Conservation (phyloP, 2,888 invertebrate species). For the Villa cingulata region DNA sequence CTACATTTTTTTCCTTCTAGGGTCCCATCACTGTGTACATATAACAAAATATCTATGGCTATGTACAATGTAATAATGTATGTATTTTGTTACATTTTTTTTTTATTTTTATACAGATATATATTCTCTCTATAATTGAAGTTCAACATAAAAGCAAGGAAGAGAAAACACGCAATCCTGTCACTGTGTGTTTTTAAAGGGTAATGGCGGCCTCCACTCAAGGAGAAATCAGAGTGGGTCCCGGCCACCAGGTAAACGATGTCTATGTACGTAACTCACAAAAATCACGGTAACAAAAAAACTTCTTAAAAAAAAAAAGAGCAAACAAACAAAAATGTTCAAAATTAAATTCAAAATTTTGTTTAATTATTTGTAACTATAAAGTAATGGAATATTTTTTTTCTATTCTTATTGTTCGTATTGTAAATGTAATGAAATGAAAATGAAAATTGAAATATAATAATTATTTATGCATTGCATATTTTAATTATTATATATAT, state of each 20-base stretch:
- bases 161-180: neutral
- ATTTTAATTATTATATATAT: slow-evolving; percentile 6
- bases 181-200: slow-evolving; percentile 23
- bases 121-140: too few species aligned
- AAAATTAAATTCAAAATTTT: slow-evolving; percentile 19
- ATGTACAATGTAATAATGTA: too few species aligned
- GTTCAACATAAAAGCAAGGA: too few species aligned
- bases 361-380: too few species aligned
- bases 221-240: slow-evolving; percentile 65
- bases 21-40: too few species aligned
- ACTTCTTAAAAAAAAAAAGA: too few species aligned
- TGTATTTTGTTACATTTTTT: too few species aligned
- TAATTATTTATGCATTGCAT: slow-evolving; percentile 12
- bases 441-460: neutral
- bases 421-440: neutral
- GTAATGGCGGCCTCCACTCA: slow-evolving; percentile 52
- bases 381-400: too few species aligned
- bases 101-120: too few species aligned
- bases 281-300: slow-evolving; percentile 40
- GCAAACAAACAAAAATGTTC: too few species aligned
- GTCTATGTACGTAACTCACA: slow-evolving; percentile 48
- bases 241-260: slow-evolving; percentile 61
- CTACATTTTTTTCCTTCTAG: too few species aligned
- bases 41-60: too few species aligned
- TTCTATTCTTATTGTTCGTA: slow-evolving; percentile 10